Evolutionary conservation across 1,140 invertebrate species (phyloP).

Genomic region (Heliconius congener): DNA sequence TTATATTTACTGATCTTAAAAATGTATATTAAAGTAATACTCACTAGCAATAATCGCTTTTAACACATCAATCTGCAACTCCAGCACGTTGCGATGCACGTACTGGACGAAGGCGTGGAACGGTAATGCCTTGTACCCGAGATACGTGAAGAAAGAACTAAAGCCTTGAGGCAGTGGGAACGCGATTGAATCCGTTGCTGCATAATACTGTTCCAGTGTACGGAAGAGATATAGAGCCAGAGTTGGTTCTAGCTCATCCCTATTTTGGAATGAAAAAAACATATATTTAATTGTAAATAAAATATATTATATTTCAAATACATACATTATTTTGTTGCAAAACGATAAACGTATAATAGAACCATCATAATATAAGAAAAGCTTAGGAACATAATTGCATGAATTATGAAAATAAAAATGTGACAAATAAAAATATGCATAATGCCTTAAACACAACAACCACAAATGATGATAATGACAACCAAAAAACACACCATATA

Average conservation of each 20-base stretch:
- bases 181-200: constrained; percentile 89
- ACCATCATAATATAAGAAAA: not conserved
- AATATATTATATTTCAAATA: too few species aligned
- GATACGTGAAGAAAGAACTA: constrained; percentile 92
- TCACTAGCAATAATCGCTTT: constrained; percentile 90
- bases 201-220: constrained; percentile 88
- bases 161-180: constrained; percentile 93
- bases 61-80: constrained; percentile 92
- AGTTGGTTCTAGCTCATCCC: constrained; percentile 86
- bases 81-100: constrained; percentile 89
- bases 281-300: too few species aligned
- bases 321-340: not conserved
- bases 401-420: not conserved
- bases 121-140: constrained; percentile 88
- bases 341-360: not conserved
- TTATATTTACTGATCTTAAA: not conserved
- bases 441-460: not conserved
- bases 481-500: constrained; percentile 4
- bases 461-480: not conserved
- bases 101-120: constrained; percentile 91
- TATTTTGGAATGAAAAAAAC: constrained; percentile 50
- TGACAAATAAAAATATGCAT: not conserved
- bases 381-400: not conserved
- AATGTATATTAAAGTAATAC: constrained; percentile 32
- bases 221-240: constrained; percentile 87